Evolutionary conservation across 2,113 vertebrate genomes (phyloP), one percentile per base, ranked within the genome.

Genomic region (Toxostoma redivivum): DNA sequence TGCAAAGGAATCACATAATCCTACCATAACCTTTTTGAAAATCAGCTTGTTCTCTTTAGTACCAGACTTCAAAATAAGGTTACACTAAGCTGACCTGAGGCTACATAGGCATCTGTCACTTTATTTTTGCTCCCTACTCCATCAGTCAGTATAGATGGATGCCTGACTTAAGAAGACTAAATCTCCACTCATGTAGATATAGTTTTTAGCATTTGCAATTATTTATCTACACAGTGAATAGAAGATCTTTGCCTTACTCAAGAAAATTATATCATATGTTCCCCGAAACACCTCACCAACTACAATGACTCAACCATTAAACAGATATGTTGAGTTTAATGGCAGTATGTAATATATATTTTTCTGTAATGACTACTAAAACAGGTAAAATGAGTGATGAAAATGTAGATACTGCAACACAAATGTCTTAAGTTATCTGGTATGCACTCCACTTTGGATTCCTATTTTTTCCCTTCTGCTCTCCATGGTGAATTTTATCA

Each of bases 401-500:
- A 86, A 79, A 69, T 60, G n/a, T 15, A 86, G 40, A 69, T 72
- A 69, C 12, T 51, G 5, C 19, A 86, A 69, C 15, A 77, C 8
- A 50, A 72, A 77, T 69, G 6, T 45, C 27, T 64, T 53, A 50
- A 93, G 12, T 61, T 70, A 73, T 23, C 12, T 54, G 56, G 44
- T 1, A 3, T 14, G 1, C 5, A 14, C 58, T 79, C 11, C 0
- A 0, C 8, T 79, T 70, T 24, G 5, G 3, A 25, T 91, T 81
- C 79, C 48, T 76, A 56, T 47, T 95, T 94, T 85, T 86, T 81
- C 38, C 17, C 21, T 85, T 90, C 30, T 84, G 12, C 35, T 89
- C 64, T 89, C 88, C 69, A 91, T 7, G 24, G 78, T 86, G 38
- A 85, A 33, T 51, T 83, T 17, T 86, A 90, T 88, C 94, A n/a